Base-by-base conservation (phyloP, 2,888 invertebrate genomes). In the Cheilosia urbana region DNA sequence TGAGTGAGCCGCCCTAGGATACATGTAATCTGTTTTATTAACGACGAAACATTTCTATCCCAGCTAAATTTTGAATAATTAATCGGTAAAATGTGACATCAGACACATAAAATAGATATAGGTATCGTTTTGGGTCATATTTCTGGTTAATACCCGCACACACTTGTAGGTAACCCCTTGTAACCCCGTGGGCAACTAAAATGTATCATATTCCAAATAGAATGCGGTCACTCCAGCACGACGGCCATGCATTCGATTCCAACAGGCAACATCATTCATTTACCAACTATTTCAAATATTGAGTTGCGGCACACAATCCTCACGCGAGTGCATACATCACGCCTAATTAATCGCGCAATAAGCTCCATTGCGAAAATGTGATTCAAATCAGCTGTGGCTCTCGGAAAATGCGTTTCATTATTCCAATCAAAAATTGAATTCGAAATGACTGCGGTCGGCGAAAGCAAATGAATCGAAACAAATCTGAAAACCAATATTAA, bases 271-370 rank as follows among this genome's bases (percentile, higher is more conserved):
- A n/a, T 37, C 34, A 34, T 49, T 15, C 34, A 65, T 24, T n/a
- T 19, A 42, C 4, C 21, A 51, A 27, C 42, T 15, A 45, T 65
- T 63, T 55, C 13, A 73, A 73, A 73, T 57, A 63, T 63, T 65
- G 27, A 57, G 42, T 37, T 53, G 55, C n/a, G 19, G 30, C 42
- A 4, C n/a, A 37, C 49, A 72, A 49, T 49, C 37, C 37, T 24
- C 11, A 15, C n/a, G 53, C 30, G n/a, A 30, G 13, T 30, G 13
- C 34, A 24, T 17, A 45, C 45, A 53, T 9, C 47, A 55, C 34
- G 37, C 17, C 55, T 63, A 73, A 73, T 73, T 63, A 65, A 73
- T 65, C 24, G 9, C 11, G 15, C 24, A 63, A 21, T 63, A 42
- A 53, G 42, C 11, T 73, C 45, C 15, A n/a, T 30, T 27, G 7